phyloP scores from a whole-genome alignment of 1,140 invertebrate genomes.

The Trigoniulus corallinus region DNA sequence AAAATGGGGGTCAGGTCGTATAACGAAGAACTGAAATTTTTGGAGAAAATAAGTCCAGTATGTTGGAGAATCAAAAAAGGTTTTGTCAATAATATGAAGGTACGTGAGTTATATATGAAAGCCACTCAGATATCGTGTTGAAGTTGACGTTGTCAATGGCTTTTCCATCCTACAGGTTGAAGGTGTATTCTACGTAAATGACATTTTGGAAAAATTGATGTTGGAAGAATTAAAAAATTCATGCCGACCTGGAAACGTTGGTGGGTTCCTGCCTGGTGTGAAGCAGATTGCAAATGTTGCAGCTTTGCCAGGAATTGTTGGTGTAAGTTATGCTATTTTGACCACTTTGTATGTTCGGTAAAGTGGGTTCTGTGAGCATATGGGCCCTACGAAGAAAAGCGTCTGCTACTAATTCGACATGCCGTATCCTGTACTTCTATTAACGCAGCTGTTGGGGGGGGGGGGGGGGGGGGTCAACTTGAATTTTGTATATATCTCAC shows the following conservation, averaged over 20 bases:
- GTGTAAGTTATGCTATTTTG: conserved; percentile 27
- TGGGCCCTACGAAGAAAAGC: neutral
- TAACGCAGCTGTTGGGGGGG: no score
- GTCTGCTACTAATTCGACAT: neutral
- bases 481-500: no score
- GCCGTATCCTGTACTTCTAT: no score
- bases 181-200: conserved; percentile 95
- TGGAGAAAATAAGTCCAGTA: conserved; percentile 71
- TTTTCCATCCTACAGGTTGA: conserved; percentile 61
- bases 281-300: conserved; percentile 99
- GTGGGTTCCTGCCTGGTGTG: conserved; percentile 94
- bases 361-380: neutral
- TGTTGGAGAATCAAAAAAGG: conserved; percentile 96
- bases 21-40: conserved; percentile 81
- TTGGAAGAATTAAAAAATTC: conserved; percentile 89
- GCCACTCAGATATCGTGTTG: neutral
- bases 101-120: conserved; percentile 19
- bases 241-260: conserved; percentile 67
- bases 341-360: no score
- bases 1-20: conserved; percentile 78
- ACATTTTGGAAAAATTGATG: conserved; percentile 84
- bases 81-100: conserved; percentile 99
- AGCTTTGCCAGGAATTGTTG: conserved; percentile 93
- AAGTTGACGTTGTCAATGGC: neutral
- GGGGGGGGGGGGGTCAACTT: no score